Evolutionary conservation across 2,113 vertebrate genomes (phyloP), one percentile per base, ranked within the genome.

Genomic region (Melanerpes aurifrons): DNA sequence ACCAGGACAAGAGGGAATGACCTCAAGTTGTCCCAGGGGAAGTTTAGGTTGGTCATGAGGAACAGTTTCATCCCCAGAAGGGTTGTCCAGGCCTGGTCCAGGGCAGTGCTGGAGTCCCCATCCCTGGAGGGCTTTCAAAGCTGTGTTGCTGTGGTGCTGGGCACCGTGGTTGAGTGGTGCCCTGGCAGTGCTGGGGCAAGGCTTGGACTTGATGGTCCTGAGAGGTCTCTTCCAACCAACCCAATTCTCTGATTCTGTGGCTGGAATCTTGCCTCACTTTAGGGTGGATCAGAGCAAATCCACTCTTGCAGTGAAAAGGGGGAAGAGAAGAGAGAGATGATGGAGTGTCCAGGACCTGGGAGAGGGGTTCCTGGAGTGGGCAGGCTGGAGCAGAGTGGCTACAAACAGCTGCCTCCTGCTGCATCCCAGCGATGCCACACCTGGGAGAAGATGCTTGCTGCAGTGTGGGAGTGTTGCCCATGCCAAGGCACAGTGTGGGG

Each of bases 311-410:
- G 2, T 31, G 22, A 31, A 64, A 63, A 48, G 12, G 40, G 22
- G 9, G 15, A 7, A 9, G 26, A 57, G 4, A 15, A 14, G 3
- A 17, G 0, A 24, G 16, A 28, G 13, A 4, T 45, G 7, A 3
- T 25, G 14, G 20, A 22, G 29, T 21, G 13, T 11, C 50, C 59
- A 15, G 24, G 32, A 2, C 43, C 16, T 73, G 53, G n/a, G 24
- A 17, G 8, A 6, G 48, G 4, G 48, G 19, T 28, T 75, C 43
- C 43, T 43, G 37, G 37, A 37, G 37, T 10, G 37, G 37, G 7
- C 35, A 37, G 35, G 35, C 35, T 37, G 35, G 35, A 37, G 35
- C 35, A 37, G 35, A 37, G 35, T 37, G 35, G 35, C 35, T 37
- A 7, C 35, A 37, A 7, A 9, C n/a, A 37, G 35, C 35, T 37